These are phyloP conservation scores for Drosophila azteca DNA, from an alignment of 1,140 invertebrate species.

Conservation along the genomic window DNA sequence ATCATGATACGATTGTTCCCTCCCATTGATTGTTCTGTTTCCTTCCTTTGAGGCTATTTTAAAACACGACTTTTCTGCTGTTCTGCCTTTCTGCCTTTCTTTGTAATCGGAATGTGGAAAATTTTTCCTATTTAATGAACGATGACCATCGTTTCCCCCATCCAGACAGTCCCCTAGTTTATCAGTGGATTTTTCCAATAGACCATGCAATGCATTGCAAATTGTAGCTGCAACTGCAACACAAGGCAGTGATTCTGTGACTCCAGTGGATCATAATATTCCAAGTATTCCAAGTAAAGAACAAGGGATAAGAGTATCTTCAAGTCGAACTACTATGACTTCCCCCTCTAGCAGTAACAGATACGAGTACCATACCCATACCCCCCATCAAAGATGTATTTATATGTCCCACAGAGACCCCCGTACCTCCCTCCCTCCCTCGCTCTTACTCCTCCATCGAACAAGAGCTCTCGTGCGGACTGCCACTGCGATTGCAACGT, in stretches of 20 bases:
- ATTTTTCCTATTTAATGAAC: slow-evolving; percentile 25
- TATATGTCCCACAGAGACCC: slow-evolving; percentile 8
- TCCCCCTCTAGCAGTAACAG: neutral
- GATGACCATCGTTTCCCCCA: too few relatives aligned
- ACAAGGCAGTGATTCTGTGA: neutral
- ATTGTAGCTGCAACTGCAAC: slow-evolving; percentile 38
- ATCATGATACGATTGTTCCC: slow-evolving; percentile 1
- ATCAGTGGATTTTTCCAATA: slow-evolving; percentile 22
- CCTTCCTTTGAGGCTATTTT: slow-evolving; percentile 17
- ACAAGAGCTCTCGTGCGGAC: slow-evolving; percentile 36
- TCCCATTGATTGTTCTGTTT: neutral
- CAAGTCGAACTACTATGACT: slow-evolving; percentile 7
- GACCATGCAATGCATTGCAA: slow-evolving; percentile 48
- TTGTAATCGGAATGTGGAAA: slow-evolving; percentile 31
- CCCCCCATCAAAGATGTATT: slow-evolving; percentile 36
- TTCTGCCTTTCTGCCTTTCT: slow-evolving; percentile 2
- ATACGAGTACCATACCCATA: slow-evolving; percentile 5
- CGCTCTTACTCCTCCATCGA: neutral
- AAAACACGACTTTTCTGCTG: neutral
- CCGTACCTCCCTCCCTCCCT: too few relatives aligned
- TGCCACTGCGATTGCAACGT: slow-evolving; percentile 9
- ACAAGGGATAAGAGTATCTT: slow-evolving; percentile 4
- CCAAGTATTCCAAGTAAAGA: too few relatives aligned
- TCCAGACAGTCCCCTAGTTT: slow-evolving; percentile 11
- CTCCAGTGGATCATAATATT: too few relatives aligned